These are phyloP conservation scores for Drosophila robusta DNA, from an alignment of 2,888 invertebrate genomes.

Conservation along the genomic window DNA sequence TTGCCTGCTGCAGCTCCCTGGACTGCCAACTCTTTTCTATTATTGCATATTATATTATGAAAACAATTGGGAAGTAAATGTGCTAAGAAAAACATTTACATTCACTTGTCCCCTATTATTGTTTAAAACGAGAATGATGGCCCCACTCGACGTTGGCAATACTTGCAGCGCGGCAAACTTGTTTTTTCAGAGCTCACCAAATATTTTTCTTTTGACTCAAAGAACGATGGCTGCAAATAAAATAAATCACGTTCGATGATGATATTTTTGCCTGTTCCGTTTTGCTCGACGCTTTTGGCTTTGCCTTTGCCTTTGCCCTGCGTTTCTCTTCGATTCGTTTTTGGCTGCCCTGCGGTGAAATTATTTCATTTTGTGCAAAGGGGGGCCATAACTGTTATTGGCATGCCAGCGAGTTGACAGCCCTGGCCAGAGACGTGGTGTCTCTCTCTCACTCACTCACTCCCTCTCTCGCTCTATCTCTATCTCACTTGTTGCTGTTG, in stretches of 20 bases:
- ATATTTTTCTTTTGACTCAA: conserved; percentile 66
- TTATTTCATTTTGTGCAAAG: conserved; percentile 57
- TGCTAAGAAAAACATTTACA: conserved; percentile 16
- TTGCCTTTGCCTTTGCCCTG: conserved; percentile 14
- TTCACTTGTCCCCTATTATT: conserved; percentile 14
- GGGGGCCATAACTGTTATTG: conserved; percentile 35
- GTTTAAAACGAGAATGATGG: conserved; percentile 6
- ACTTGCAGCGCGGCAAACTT: conserved; percentile 6
- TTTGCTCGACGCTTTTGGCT: not conserved
- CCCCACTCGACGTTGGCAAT: conserved; percentile 7
- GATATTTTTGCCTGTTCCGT: conserved; percentile 51
- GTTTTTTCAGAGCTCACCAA: conserved; percentile 39
- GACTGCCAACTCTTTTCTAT: not conserved
- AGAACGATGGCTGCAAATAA: conserved; percentile 41
- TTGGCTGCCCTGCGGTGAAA: conserved; percentile 53
- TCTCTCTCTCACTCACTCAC: not conserved
- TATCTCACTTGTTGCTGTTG: conserved; percentile 47
- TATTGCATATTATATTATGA: conserved; percentile 14
- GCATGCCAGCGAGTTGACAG: conserved; percentile 43
- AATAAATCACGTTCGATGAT: conserved; percentile 69
- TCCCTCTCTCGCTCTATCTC: not conserved
- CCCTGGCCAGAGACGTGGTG: conserved; percentile 18
- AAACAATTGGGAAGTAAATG: conserved; percentile 18
- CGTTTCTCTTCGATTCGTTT: conserved; percentile 19
- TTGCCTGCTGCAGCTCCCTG: not conserved